These are phyloP conservation scores for Nannospalax galili DNA, from an alignment of 2,113 vertebrate species.

Conservation along the genomic window DNA sequence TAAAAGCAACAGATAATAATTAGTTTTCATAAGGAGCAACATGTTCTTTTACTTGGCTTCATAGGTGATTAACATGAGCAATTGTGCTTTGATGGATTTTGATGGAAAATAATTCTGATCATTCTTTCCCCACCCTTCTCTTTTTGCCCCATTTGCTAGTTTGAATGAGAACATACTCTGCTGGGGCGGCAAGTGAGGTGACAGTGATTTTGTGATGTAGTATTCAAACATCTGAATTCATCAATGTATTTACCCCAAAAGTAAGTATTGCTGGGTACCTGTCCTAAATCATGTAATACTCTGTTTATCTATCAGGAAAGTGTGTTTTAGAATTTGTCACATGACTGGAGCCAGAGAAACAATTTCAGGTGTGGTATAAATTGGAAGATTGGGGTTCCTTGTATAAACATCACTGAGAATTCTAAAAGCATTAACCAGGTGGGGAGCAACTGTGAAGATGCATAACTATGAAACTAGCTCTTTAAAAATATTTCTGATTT, in stretches of 20 bases:
- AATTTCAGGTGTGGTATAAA: neutral
- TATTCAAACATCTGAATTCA: neutral
- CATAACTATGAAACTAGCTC: neutral
- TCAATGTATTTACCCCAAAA: neutral
- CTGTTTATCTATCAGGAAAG: neutral
- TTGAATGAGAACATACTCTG: neutral
- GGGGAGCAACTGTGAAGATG: neutral
- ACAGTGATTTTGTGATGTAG: neutral
- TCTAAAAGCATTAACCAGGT: neutral
- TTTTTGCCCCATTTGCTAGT: neutral
- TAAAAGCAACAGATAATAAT: slow-evolving; percentile 16
- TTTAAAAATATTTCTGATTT: too few species aligned
- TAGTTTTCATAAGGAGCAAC: neutral
- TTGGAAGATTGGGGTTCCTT: neutral
- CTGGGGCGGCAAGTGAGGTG: neutral
- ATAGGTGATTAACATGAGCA: neutral
- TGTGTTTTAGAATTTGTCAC: neutral
- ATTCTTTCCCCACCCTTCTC: neutral
- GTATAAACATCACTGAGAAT: neutral
- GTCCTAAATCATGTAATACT: neutral
- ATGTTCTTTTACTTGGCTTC: slow-evolving; percentile 15
- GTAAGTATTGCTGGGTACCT: neutral
- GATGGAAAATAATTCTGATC: neutral
- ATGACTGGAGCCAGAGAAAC: too few species aligned
- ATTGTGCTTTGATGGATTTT: neutral